Evolutionary conservation across 1,140 invertebrate genomes (phyloP).

Genomic region (Conus betulinus): DNA sequence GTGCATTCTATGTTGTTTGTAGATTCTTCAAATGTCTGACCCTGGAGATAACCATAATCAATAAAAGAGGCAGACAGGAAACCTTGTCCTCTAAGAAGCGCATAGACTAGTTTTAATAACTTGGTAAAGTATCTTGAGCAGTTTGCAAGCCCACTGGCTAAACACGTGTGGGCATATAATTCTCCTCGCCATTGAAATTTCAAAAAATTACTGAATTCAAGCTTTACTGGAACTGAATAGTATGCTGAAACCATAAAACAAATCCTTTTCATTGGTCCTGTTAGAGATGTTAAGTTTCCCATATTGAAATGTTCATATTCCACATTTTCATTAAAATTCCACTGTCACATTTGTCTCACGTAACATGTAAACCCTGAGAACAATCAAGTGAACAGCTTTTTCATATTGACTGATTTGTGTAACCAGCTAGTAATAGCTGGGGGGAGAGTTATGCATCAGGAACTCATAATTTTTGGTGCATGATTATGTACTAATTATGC

Average conservation of each 20-base stretch:
- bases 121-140: conserved; percentile 48
- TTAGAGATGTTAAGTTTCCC: background rate
- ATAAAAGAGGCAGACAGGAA: conserved; percentile 43
- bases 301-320: conserved; percentile 7
- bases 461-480: too few relatives aligned
- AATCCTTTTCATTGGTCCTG: background rate
- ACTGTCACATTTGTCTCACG: too few relatives aligned
- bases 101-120: conserved; percentile 49
- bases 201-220: conserved; percentile 43
- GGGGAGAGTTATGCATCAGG: too few relatives aligned
- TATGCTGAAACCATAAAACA: conserved; percentile 49
- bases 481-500: too few relatives aligned
- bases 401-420: background rate
- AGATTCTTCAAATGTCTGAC: conserved; percentile 39
- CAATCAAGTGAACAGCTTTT: background rate
- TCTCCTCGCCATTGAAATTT: conserved; percentile 46
- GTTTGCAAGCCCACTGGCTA: conserved; percentile 43
- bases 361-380: too few relatives aligned
- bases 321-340: background rate
- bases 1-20: conserved; percentile 43
- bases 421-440: too few relatives aligned
- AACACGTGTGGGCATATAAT: conserved; percentile 49
- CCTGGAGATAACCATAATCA: conserved; percentile 44
- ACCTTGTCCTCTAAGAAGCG: conserved; percentile 38
- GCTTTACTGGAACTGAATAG: conserved; percentile 40